These are phyloP conservation scores for Diadema setosum DNA, from an alignment of 35 echinoderm and acorn worm genomes.

Conservation along the genomic window DNA sequence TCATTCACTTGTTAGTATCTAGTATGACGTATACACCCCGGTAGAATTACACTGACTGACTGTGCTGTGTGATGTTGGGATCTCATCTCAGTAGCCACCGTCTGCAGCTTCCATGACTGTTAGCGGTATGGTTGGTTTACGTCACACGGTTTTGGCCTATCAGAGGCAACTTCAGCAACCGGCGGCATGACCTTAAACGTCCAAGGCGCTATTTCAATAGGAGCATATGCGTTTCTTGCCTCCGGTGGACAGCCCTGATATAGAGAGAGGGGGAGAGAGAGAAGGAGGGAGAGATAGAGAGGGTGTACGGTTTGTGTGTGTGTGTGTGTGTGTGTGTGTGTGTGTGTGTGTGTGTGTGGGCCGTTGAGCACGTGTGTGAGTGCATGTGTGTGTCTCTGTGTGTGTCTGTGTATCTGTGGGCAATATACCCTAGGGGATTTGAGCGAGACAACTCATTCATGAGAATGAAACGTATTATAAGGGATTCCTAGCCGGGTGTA, in stretches of 20 bases:
- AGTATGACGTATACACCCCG: too few relatives aligned
- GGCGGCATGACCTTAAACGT: constrained; percentile 21
- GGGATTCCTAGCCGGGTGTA: background rate
- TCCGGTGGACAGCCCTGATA: background rate
- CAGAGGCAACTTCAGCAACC: background rate
- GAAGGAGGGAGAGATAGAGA: too few relatives aligned
- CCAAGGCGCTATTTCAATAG: background rate
- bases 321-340: background rate
- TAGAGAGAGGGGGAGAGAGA: too few relatives aligned
- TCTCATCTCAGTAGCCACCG: background rate
- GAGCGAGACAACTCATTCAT: constrained; percentile 8
- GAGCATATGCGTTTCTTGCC: background rate
- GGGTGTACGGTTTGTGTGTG: too few relatives aligned
- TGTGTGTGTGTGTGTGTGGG: too few relatives aligned
- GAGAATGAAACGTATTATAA: constrained; percentile 16
- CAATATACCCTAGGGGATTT: background rate
- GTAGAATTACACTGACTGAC: too few relatives aligned
- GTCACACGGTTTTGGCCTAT: background rate
- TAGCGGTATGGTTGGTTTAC: background rate
- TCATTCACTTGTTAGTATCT: background rate
- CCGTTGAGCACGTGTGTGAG: background rate
- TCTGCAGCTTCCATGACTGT: background rate
- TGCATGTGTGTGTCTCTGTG: background rate
- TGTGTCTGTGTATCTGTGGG: background rate
- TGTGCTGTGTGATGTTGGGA: too few relatives aligned